Base-by-base conservation (phyloP, 2,797 vertebrate genomes). In the Sarcophilus harrisii region DNA sequence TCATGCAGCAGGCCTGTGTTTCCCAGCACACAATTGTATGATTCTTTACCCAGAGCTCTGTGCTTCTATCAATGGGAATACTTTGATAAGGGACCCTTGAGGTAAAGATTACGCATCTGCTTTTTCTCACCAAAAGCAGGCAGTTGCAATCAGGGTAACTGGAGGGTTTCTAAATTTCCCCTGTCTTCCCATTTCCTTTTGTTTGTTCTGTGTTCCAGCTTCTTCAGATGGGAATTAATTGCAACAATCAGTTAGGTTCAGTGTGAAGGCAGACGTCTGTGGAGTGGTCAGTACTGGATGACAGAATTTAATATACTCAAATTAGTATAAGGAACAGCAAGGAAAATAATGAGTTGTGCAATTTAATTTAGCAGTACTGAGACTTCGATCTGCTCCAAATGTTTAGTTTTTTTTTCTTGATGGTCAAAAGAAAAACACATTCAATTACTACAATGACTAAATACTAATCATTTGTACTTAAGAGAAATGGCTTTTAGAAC, bases 11-110 rank as follows among this genome's bases (percentile, higher is more conserved):
- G 96, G 24, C n/a, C 58, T 59, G 27, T 16, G 57, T 49, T 49
- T 58, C 58, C 95, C 96, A 95, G 95, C 91, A 95, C 94, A 96
- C 93, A 96, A 94, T 97, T 97, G 96, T n/a, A 45, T 52, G 58
- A 38, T 28, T 30, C 27, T 28, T 21, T 38, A 62, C 58, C 27
- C 4, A 18, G 45, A 21, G 16, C 54, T 94, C 9, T 2, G 11
- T 14, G 93, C 54, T 9, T 10, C 38, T 8, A 13, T 10, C 54
- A 5, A 30, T 60, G 49, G 92, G 95, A 96, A 97, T 95, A 97
- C 98, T 94, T 94, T 81, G 89, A 96, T 66, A 96, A 95, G 90
- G 90, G 96, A 66, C 96, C 96, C 92, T 93, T 49, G 96, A 96
- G 81, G 54, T 96, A 96, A 55, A 91, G 96, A 66, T 94, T 92